Conservation (phyloP, 2,888 invertebrate species). For the Ochropleura leucogaster region DNA sequence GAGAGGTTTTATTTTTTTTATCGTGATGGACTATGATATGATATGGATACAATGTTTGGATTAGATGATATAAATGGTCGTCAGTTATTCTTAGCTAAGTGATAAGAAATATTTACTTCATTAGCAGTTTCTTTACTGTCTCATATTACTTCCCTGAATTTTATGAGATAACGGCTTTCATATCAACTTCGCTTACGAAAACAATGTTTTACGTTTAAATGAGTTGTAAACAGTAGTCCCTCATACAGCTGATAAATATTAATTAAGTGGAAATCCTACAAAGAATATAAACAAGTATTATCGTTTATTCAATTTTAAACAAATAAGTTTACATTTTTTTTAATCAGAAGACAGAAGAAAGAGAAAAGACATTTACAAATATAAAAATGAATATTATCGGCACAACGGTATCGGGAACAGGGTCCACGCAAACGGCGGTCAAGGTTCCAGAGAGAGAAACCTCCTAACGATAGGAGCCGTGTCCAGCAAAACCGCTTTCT, state of each 20-base stretch:
- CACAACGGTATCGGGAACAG: too few species aligned
- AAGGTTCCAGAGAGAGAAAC: too few species aligned
- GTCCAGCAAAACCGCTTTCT: too few species aligned
- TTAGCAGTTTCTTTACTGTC: constrained; percentile 20
- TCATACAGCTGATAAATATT: not conserved
- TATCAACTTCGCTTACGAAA: not conserved
- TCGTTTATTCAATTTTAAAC: too few species aligned
- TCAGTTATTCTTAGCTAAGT: not conserved
- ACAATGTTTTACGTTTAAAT: constrained; percentile 4
- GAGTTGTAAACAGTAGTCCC: not conserved
- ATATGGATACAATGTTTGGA: constrained; percentile 3
- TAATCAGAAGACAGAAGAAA: too few species aligned
- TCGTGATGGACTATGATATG: too few species aligned
- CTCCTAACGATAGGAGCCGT: too few species aligned
- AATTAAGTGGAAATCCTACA: not conserved
- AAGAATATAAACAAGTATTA: not conserved
- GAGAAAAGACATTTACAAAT: too few species aligned
- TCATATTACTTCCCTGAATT: constrained; percentile 2
- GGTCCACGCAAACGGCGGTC: too few species aligned
- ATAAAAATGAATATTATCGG: too few species aligned
- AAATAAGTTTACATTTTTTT: too few species aligned
- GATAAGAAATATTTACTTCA: constrained; percentile 4
- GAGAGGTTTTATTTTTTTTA: too few species aligned
- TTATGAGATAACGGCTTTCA: not conserved
- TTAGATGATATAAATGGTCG: not conserved